Evolutionary conservation across 2,113 vertebrate species (phyloP).

Genomic region (Podarcis cretensis): DNA sequence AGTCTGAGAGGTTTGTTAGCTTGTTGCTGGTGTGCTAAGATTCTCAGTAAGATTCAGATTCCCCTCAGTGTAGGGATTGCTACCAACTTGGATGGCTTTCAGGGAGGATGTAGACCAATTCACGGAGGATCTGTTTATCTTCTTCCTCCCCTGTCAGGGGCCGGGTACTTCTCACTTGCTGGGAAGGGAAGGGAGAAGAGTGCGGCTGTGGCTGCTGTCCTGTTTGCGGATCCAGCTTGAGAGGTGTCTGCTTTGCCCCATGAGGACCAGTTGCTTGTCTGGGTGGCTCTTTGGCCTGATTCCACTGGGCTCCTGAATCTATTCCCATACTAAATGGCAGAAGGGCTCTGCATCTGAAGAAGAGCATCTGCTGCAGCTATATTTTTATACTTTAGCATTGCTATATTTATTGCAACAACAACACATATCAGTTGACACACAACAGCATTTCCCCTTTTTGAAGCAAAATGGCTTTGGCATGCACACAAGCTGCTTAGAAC

Average conservation of each 20-base stretch:
- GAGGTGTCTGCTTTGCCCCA: too few relatives aligned
- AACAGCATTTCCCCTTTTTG: neutral
- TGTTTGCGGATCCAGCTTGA: too few relatives aligned
- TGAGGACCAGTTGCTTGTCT: too few relatives aligned
- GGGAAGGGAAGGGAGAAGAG: too few relatives aligned
- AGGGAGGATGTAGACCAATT: too few relatives aligned
- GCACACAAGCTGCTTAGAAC: neutral
- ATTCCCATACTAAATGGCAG: neutral
- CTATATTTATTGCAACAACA: neutral
- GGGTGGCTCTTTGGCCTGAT: too few relatives aligned
- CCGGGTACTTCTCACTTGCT: too few relatives aligned
- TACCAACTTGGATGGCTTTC: too few relatives aligned
- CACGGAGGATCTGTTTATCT: too few relatives aligned
- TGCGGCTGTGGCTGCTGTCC: too few relatives aligned
- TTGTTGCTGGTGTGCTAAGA: neutral
- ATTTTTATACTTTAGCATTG: neutral
- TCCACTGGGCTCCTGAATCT: neutral
- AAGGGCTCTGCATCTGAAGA: neutral
- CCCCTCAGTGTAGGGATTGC: too few relatives aligned
- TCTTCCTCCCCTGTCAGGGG: too few relatives aligned
- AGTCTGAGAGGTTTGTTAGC: neutral
- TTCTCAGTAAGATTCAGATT: neutral
- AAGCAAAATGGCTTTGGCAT: neutral
- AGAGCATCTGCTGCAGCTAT: neutral
- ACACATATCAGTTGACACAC: neutral